phyloP scores from a whole-genome alignment of 2,797 vertebrate species.

The Cryptoblepharus egeriae region DNA sequence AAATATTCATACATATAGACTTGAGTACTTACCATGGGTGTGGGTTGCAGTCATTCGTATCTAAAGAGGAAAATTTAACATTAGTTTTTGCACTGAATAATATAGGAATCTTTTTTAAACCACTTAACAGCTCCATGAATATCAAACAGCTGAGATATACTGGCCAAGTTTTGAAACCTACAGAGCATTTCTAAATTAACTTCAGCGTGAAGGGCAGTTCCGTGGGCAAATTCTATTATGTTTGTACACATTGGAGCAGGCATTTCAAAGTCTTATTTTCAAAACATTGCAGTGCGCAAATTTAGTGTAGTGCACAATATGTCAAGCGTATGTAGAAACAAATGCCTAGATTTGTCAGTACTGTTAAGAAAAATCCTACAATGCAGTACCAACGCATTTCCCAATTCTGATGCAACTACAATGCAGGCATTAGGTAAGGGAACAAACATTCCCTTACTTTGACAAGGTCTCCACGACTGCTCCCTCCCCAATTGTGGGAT shows the following conservation, averaged over 20 bases:
- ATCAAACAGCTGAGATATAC: background rate
- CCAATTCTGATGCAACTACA: no score
- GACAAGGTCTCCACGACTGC: no score
- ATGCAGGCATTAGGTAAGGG: no score
- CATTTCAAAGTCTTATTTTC: background rate
- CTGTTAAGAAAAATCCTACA: background rate
- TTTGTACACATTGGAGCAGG: background rate
- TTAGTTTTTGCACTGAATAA: background rate
- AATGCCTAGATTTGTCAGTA: no score
- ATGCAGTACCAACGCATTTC: no score
- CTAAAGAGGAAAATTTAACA: conserved; percentile 71
- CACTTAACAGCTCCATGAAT: background rate
- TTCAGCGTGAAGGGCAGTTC: background rate
- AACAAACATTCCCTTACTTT: no score
- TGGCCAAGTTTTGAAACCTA: background rate
- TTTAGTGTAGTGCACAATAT: background rate
- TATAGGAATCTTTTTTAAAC: no score
- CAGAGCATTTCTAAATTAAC: background rate
- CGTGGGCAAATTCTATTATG: background rate
- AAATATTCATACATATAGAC: background rate
- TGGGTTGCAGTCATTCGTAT: conserved; percentile 94
- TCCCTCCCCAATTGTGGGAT: no score
- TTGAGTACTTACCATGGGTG: conserved; percentile 88
- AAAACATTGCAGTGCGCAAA: no score
- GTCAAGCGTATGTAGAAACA: background rate